These are phyloP conservation scores for Tichodroma muraria DNA, from an alignment of 2,113 vertebrate species.

Conservation along the genomic window DNA sequence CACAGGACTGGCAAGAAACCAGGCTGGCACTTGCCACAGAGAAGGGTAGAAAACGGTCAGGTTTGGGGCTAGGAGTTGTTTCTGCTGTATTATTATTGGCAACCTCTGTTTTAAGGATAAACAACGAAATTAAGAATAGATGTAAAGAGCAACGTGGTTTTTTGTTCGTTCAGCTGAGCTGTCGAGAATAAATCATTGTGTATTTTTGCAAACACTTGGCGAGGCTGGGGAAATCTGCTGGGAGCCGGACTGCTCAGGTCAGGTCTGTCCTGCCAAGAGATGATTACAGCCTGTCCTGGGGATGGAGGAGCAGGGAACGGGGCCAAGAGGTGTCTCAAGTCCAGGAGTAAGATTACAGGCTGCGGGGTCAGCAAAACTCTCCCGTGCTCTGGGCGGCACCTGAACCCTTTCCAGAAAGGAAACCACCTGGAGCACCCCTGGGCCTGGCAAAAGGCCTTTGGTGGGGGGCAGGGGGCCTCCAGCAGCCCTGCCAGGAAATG, in stretches of 20 bases:
- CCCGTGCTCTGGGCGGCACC: neutral
- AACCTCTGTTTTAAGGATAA: neutral
- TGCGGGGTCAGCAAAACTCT: neutral
- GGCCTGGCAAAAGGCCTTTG: neutral
- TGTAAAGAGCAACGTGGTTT: neutral
- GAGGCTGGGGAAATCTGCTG: neutral
- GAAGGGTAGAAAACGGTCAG: neutral
- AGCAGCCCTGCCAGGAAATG: neutral
- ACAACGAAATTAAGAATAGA: neutral
- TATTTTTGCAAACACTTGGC: neutral
- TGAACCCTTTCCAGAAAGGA: neutral
- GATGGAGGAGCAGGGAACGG: rapidly evolving
- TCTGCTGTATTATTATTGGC: neutral
- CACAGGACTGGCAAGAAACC: neutral
- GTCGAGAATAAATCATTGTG: neutral
- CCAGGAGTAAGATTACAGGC: neutral
- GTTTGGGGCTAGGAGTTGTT: neutral
- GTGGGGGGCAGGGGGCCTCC: neutral
- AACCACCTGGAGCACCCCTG: rapidly evolving
- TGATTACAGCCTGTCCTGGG: neutral
- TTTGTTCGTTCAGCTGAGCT: neutral
- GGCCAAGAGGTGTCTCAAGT: neutral
- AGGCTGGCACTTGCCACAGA: neutral
- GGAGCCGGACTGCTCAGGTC: neutral
- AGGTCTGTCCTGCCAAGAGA: neutral